phyloP scores from a whole-genome alignment of 2,113 vertebrate genomes.

The Pogonocichla stellata region DNA sequence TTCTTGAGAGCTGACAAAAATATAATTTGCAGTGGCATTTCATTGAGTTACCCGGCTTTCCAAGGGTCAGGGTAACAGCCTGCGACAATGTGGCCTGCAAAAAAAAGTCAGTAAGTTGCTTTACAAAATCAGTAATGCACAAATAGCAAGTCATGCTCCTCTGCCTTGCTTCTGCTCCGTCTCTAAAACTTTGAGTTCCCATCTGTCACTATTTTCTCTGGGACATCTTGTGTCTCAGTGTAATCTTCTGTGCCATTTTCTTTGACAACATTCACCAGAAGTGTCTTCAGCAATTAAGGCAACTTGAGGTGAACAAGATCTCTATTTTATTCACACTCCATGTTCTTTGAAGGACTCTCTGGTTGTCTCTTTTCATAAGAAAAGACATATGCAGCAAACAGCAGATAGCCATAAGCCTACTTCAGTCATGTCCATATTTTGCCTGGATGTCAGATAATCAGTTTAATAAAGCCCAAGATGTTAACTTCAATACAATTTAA shows the following conservation, averaged over 20 bases:
- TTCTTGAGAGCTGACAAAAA: constrained; percentile 20
- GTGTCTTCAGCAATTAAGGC: background rate
- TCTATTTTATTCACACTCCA: background rate
- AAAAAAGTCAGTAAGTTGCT: background rate
- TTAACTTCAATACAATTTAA: background rate
- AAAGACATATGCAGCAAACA: background rate
- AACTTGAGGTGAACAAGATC: background rate
- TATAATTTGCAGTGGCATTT: constrained; percentile 29
- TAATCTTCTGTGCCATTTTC: background rate
- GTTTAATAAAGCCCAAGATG: background rate
- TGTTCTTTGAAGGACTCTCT: background rate
- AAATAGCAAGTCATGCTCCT: background rate
- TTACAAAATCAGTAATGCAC: background rate
- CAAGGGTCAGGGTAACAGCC: constrained; percentile 17
- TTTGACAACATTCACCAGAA: background rate
- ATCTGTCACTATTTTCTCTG: constrained; percentile 4
- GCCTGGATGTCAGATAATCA: background rate
- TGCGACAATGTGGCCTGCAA: constrained; percentile 18
- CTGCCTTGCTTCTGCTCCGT: background rate
- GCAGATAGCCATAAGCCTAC: background rate
- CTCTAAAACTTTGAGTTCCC: background rate
- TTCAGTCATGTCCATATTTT: background rate
- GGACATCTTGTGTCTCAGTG: background rate
- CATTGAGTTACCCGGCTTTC: background rate
- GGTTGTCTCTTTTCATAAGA: background rate